Conservation (phyloP, 1,140 invertebrate genomes). For the Brachionus manjavacas region DNA sequence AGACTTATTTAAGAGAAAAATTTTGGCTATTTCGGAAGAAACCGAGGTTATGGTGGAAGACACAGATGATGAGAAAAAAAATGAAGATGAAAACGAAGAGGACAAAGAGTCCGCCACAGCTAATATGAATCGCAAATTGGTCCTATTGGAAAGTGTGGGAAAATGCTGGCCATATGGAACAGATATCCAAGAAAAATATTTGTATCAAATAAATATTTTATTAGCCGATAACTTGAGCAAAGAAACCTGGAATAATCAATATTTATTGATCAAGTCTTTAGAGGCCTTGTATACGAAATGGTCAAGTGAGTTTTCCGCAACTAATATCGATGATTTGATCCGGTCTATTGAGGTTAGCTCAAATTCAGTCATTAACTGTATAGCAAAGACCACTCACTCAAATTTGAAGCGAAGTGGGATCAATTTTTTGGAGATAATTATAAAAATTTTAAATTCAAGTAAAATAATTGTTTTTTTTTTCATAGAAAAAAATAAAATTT, state of each 20-base stretch:
- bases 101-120: neutral
- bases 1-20: neutral
- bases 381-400: constrained; percentile 14
- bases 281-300: constrained; percentile 9
- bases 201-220: neutral
- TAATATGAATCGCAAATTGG: neutral
- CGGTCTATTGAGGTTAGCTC: neutral
- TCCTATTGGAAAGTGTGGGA: constrained; percentile 6
- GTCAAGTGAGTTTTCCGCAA: neutral
- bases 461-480: neutral
- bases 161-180: constrained; percentile 18
- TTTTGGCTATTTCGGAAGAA: neutral
- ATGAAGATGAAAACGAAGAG: neutral
- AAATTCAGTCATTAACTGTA: neutral
- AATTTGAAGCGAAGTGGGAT: neutral
- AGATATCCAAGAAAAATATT: constrained; percentile 35
- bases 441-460: neutral
- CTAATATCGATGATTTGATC: neutral
- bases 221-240: neutral
- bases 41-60: neutral
- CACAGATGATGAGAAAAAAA: constrained; percentile 14
- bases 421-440: neutral
- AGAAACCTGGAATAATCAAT: constrained; percentile 11
- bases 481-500: neutral
- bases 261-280: constrained; percentile 8